These are phyloP conservation scores for Chorisops tibialis DNA, from an alignment of 2,888 invertebrate species.

Conservation along the genomic window DNA sequence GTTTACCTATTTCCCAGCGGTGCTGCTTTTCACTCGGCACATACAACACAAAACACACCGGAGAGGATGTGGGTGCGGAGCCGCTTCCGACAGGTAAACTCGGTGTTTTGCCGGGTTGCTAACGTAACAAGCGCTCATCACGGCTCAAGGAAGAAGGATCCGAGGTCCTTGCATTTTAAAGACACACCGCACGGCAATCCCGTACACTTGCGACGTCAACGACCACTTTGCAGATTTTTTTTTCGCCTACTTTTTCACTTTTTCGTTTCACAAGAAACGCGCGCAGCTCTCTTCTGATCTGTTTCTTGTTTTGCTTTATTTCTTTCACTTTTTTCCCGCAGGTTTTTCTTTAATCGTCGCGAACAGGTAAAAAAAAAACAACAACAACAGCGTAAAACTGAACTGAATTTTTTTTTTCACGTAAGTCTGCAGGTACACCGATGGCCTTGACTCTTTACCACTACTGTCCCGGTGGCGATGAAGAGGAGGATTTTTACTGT, in stretches of 20 bases:
- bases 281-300: not conserved
- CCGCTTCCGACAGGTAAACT: too few relatives aligned
- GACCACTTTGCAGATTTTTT: slow-evolving; percentile 13
- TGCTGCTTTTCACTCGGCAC: too few relatives aligned
- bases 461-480: not conserved
- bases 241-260: not conserved
- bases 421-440: not conserved
- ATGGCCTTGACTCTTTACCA: not conserved
- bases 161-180: too few relatives aligned
- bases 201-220: not conserved
- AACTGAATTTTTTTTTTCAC: not conserved
- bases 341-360: too few relatives aligned
- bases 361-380: too few relatives aligned
- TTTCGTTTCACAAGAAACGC: not conserved
- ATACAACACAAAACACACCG: too few relatives aligned
- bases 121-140: too few relatives aligned
- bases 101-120: too few relatives aligned
- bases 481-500: not conserved
- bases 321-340: slow-evolving; percentile 6
- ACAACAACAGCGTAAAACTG: too few relatives aligned
- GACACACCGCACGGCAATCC: not conserved
- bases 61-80: too few relatives aligned
- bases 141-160: too few relatives aligned
- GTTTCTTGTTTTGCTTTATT: not conserved
- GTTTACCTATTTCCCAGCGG: too few relatives aligned